These are phyloP conservation scores for Parazoanthus atlanticus DNA, from an alignment of 92 coral and sea anemone species.

Conservation along the genomic window DNA sequence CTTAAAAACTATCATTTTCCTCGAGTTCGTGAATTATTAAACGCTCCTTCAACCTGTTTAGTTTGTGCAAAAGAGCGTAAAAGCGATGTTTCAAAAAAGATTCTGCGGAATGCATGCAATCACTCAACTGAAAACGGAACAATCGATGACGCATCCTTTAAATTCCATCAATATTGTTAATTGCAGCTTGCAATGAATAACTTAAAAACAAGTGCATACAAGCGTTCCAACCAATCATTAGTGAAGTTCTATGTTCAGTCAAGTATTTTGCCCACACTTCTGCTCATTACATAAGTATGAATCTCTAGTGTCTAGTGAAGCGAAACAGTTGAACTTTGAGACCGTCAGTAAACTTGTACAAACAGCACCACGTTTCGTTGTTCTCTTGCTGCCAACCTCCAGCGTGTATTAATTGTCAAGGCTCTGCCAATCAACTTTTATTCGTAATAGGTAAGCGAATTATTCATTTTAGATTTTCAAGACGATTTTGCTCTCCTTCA, in stretches of 20 bases:
- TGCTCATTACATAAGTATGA: background rate
- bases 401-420: background rate
- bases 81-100: background rate
- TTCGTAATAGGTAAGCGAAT: background rate
- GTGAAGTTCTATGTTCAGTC: background rate
- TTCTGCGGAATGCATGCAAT: background rate
- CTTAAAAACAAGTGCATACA: background rate
- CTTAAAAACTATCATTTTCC: background rate
- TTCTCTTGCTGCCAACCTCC: background rate
- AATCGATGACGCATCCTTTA: background rate
- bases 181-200: background rate
- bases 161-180: background rate
- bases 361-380: background rate
- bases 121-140: background rate
- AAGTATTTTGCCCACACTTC: background rate
- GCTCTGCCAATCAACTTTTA: background rate
- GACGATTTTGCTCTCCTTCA: too few species aligned
- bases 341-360: background rate
- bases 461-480: background rate
- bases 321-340: conserved; percentile 6
- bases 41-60: background rate
- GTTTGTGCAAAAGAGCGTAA: background rate
- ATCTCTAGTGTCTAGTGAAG: background rate
- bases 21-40: background rate
- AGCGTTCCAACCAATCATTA: background rate